Percentiles rank a stretch among this genome's conserved stretches.
phyloP scores from a whole-genome alignment of 2,113 vertebrate species.

The Oncorhynchus kisutch region DNA sequence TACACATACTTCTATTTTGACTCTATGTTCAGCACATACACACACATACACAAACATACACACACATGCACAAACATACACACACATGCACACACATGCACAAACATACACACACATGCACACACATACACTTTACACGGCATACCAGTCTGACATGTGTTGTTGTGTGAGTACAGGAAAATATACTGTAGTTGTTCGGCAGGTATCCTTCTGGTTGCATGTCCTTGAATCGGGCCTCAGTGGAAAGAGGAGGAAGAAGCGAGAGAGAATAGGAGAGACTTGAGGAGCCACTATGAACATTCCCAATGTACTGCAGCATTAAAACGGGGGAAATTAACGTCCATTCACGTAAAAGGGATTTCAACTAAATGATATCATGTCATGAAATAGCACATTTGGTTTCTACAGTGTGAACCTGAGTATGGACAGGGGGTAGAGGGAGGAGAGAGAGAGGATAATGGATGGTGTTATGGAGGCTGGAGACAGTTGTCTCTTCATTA shows the following conservation, averaged over 20 bases:
- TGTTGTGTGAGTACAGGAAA: slow-evolving; percentile 46
- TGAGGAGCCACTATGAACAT: too few species aligned
- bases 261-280: neutral
- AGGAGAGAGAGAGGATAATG: neutral
- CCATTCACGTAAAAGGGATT: too few species aligned
- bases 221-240: slow-evolving; percentile 31
- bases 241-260: slow-evolving; percentile 7
- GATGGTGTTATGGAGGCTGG: neutral
- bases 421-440: neutral
- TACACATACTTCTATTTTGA: too few species aligned
- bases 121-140: slow-evolving; percentile 8
- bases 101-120: neutral
- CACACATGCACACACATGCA: too few species aligned
- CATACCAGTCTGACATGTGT: slow-evolving; percentile 29
- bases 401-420: neutral
- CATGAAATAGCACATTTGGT: too few species aligned
- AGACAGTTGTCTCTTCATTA: slow-evolving; percentile 46
- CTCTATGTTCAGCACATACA: too few species aligned
- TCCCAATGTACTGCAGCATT: too few species aligned
- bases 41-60: neutral
- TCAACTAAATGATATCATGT: too few species aligned
- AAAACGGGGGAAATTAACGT: too few species aligned
- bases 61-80: too few species aligned
- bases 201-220: slow-evolving; percentile 46
- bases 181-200: slow-evolving; percentile 35